Percentiles rank a stretch among this genome's conserved stretches.
Evolutionary conservation across 1,140 invertebrate species (phyloP).

Genomic region (Tenebrio molitor): DNA sequence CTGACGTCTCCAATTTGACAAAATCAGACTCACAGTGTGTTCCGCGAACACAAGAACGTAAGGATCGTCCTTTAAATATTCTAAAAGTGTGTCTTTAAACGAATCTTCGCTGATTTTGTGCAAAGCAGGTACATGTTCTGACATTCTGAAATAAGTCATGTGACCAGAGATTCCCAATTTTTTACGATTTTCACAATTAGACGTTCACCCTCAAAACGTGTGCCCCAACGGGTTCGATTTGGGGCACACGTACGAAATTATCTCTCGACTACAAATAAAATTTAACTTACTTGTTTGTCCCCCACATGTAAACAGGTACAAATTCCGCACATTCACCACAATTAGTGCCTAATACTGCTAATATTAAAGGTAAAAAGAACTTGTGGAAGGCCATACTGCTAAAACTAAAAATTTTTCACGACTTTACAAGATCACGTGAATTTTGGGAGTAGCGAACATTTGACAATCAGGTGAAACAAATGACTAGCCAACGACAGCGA

Average conservation of each 20-base stretch:
- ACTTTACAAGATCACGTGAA: conserved; percentile 59
- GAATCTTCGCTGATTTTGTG: conserved; percentile 60
- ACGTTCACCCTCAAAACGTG: too few species aligned
- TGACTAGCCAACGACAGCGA: conserved; percentile 44
- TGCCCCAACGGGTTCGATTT: too few species aligned
- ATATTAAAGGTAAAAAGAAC: conserved; percentile 22
- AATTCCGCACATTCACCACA: conserved; percentile 57
- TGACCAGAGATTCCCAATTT: conserved; percentile 46
- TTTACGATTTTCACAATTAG: neutral
- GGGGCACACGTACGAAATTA: too few species aligned
- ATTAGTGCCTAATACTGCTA: conserved; percentile 31
- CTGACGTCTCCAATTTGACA: neutral
- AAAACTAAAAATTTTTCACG: conserved; percentile 28
- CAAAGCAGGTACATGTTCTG: conserved; percentile 59
- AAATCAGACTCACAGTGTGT: conserved; percentile 60
- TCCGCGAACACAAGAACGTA: conserved; percentile 63
- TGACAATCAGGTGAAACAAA: conserved; percentile 58
- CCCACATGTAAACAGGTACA: conserved; percentile 65
- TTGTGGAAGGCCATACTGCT: neutral
- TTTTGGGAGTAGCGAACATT: conserved; percentile 52
- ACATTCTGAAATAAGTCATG: conserved; percentile 57
- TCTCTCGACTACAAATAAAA: conserved; percentile 46
- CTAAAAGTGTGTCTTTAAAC: conserved; percentile 61
- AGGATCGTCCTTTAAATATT: conserved; percentile 57
- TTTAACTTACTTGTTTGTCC: conserved; percentile 60